Conservation (phyloP, 2,113 vertebrate species). For the Murina feae region DNA sequence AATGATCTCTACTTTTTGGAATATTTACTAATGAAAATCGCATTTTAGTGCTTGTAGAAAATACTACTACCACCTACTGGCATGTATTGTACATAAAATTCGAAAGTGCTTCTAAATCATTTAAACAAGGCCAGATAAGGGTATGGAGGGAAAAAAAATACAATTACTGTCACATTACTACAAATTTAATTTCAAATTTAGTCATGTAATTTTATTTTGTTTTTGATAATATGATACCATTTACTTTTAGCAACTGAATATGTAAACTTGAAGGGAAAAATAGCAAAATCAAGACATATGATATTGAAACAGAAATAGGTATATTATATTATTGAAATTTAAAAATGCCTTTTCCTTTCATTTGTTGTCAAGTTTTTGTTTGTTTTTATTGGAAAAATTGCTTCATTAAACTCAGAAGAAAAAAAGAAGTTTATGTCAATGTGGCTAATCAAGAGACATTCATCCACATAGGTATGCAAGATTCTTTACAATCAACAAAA, state of each 20-base stretch:
- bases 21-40: constrained; percentile 55
- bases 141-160: background rate
- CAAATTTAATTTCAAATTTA: constrained; percentile 16
- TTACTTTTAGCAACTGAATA: background rate
- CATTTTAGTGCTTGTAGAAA: constrained; percentile 57
- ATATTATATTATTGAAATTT: background rate
- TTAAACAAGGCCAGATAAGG: background rate
- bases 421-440: background rate
- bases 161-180: background rate
- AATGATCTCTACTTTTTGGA: background rate
- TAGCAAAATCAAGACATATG: background rate
- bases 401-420: background rate
- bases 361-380: background rate
- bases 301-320: background rate
- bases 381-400: background rate
- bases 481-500: background rate
- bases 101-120: constrained; percentile 37
- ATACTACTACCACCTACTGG: constrained; percentile 73
- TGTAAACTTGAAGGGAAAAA: background rate
- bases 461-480: background rate
- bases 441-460: background rate
- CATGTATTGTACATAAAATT: constrained; percentile 42
- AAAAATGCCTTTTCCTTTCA: background rate
- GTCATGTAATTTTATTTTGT: background rate
- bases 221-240: background rate